A percentile compares a stretch with the other conserved stretches of the same genome.
These are phyloP conservation scores for Ptychoptera albimana DNA, from an alignment of 2,888 invertebrate genomes.

Conservation along the genomic window DNA sequence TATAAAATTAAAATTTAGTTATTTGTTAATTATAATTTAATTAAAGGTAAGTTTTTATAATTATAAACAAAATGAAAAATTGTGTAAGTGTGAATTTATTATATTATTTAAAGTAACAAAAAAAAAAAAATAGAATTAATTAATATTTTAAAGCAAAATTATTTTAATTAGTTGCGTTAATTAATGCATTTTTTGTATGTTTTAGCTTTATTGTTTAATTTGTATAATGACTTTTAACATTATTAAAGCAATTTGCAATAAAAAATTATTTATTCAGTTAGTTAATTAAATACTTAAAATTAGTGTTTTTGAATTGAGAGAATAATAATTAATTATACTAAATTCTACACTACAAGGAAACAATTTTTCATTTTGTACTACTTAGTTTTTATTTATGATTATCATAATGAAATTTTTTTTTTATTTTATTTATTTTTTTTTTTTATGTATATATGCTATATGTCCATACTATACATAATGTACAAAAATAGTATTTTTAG, in stretches of 20 bases:
- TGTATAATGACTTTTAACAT: too few relatives aligned
- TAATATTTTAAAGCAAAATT: background rate
- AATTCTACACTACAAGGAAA: slow-evolving; percentile 10
- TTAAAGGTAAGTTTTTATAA: too few relatives aligned
- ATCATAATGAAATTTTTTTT: too few relatives aligned
- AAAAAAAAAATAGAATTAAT: background rate
- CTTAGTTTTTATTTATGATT: slow-evolving; percentile 10
- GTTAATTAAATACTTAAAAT: too few relatives aligned
- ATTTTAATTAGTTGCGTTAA: background rate
- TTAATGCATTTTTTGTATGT: too few relatives aligned
- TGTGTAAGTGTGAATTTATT: background rate
- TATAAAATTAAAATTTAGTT: too few relatives aligned
- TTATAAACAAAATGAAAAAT: background rate
- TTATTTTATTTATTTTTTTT: slow-evolving; percentile 7
- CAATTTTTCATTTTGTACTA: slow-evolving; percentile 17
- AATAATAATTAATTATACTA: background rate
- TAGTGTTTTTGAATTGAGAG: too few relatives aligned
- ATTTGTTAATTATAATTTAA: too few relatives aligned
- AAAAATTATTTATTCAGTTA: too few relatives aligned
- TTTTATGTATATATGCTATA: background rate
- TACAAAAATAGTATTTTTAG: too few relatives aligned
- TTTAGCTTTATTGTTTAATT: too few relatives aligned
- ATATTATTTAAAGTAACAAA: background rate
- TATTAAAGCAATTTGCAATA: too few relatives aligned
- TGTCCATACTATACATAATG: background rate